Evolutionary conservation across 2,888 invertebrate species (phyloP).

Genomic region (Portevinia maculata): DNA sequence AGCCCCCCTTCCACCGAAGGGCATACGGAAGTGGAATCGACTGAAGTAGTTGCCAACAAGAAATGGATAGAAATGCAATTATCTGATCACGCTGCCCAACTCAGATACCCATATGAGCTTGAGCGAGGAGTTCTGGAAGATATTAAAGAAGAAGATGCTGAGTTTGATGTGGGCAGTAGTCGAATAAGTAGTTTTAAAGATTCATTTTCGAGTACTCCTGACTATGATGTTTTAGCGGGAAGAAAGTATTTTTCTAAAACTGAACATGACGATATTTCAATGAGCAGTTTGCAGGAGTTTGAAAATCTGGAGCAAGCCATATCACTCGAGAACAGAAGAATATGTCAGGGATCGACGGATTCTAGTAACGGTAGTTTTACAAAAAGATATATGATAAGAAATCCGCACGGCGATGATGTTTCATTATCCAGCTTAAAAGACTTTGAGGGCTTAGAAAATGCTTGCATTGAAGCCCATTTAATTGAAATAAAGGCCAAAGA

Average conservation of each 20-base stretch:
- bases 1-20: slow-evolving; percentile 84
- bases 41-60: slow-evolving; percentile 89
- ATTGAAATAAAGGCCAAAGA: slow-evolving; percentile 93
- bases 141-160: slow-evolving; percentile 96
- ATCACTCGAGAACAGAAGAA: slow-evolving; percentile 89
- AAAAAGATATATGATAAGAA: slow-evolving; percentile 87
- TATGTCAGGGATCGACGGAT: slow-evolving; percentile 90
- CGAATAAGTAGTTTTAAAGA: slow-evolving; percentile 91
- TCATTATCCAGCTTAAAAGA: slow-evolving; percentile 94
- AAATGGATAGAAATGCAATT: slow-evolving; percentile 96
- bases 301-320: slow-evolving; percentile 95
- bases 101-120: slow-evolving; percentile 90
- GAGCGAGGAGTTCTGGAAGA: slow-evolving; percentile 94
- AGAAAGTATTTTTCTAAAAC: slow-evolving; percentile 90
- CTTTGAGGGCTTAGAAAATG: slow-evolving; percentile 95
- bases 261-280: slow-evolving; percentile 95
- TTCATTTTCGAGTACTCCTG: slow-evolving; percentile 95
- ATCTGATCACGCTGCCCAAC: slow-evolving; percentile 84
- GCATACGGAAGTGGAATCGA: slow-evolving; percentile 84
- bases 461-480: slow-evolving; percentile 92
- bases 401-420: slow-evolving; percentile 92
- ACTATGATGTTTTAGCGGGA: slow-evolving; percentile 93
- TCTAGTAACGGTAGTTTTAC: slow-evolving; percentile 93
- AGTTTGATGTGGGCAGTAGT: slow-evolving; percentile 91
- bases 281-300: slow-evolving; percentile 96